Evolutionary conservation across 2,113 vertebrate genomes (phyloP).

Genomic region (Tauraco erythrolophus): DNA sequence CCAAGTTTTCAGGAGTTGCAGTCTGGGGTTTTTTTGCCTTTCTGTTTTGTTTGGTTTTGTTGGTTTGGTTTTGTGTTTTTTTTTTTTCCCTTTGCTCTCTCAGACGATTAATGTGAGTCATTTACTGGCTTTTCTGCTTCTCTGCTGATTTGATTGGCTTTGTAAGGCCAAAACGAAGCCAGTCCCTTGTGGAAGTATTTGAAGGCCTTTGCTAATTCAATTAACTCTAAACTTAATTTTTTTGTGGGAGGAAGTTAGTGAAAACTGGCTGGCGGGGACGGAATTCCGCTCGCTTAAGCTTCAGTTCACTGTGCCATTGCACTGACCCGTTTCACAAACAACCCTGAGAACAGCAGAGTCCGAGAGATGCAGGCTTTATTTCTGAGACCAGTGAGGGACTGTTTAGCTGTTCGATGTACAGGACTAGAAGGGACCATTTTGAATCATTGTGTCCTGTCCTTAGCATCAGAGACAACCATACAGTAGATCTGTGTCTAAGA

Average conservation of each 20-base stretch:
- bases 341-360: background rate
- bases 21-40: background rate
- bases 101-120: constrained; percentile 47
- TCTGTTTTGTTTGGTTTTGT: background rate
- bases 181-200: background rate
- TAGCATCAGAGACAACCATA: background rate
- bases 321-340: background rate
- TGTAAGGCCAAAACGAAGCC: constrained; percentile 5
- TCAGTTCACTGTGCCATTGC: background rate
- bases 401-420: background rate
- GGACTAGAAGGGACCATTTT: background rate
- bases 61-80: background rate
- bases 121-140: constrained; percentile 20
- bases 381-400: background rate
- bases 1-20: constrained; percentile 30
- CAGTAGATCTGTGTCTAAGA: background rate
- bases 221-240: constrained; percentile 28
- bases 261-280: background rate
- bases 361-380: background rate
- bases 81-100: background rate
- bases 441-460: background rate
- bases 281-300: background rate
- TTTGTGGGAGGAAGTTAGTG: constrained; percentile 3
- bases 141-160: constrained; percentile 45
- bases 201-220: constrained; percentile 53